A percentile compares a stretch with the other conserved stretches of the same genome.
Conservation (phyloP, 2,113 vertebrate species). For the Takifugu flavidus region DNA sequence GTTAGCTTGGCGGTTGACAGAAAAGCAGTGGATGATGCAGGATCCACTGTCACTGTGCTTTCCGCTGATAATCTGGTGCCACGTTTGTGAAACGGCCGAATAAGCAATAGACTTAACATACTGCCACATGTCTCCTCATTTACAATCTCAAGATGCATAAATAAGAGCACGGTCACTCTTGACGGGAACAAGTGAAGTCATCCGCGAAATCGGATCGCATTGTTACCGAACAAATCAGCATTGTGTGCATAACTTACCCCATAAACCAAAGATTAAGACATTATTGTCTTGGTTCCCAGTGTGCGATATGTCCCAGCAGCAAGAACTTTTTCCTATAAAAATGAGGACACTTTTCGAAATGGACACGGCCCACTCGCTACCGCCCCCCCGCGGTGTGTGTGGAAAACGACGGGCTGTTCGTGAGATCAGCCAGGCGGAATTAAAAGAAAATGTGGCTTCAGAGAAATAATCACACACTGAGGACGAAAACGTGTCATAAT, state of each 20-base stretch:
- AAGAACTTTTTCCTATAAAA: conserved; percentile 41
- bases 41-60: neutral
- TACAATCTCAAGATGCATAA: neutral
- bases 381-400: conserved; percentile 37
- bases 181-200: conserved; percentile 31
- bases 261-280: conserved; percentile 1
- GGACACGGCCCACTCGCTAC: conserved; percentile 3
- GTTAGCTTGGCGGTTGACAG: conserved; percentile 6
- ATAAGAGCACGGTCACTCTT: neutral
- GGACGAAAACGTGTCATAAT: neutral
- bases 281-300: neutral
- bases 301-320: conserved; percentile 2
- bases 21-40: neutral
- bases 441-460: too few species aligned
- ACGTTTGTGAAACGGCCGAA: neutral
- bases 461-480: too few species aligned
- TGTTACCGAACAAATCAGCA: neutral
- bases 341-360: conserved; percentile 31
- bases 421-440: neutral
- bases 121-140: neutral
- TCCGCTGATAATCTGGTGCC: accelerated
- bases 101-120: too few species aligned
- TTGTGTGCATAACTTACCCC: neutral
- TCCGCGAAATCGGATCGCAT: neutral
- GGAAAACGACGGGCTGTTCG: neutral